Percentiles rank a stretch among this genome's conserved stretches.
These are phyloP conservation scores for Orthonevra nobilis DNA, from an alignment of 2,888 invertebrate genomes.

Conservation along the genomic window DNA sequence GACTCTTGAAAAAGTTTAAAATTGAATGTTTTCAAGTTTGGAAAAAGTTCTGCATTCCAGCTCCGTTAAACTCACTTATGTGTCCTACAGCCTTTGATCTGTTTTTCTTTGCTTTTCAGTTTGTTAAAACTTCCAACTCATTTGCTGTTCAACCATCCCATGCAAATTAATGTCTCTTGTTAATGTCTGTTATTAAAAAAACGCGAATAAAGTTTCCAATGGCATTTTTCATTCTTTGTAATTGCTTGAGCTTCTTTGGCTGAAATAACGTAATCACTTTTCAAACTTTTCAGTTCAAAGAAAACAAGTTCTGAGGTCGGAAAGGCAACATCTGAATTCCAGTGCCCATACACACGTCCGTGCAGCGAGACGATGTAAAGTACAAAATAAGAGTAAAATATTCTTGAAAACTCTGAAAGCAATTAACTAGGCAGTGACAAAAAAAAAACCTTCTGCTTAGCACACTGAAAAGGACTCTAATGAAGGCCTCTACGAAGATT, in stretches of 20 bases:
- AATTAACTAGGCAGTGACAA: conserved; percentile 41
- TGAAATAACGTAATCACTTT: conserved; percentile 52
- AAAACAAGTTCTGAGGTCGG: conserved; percentile 25
- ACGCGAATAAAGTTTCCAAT: too few species aligned
- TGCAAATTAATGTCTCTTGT: conserved; percentile 42
- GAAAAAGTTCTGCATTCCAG: too few species aligned
- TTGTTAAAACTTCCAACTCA: conserved; percentile 10
- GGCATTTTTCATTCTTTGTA: too few species aligned
- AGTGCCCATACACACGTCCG: background rate
- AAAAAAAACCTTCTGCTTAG: conserved; percentile 11
- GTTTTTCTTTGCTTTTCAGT: background rate
- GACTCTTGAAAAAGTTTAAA: too few species aligned
- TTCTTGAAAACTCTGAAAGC: conserved; percentile 18
- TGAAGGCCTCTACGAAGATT: conserved; percentile 21
- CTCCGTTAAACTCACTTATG: too few species aligned
- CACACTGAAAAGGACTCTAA: conserved; percentile 38
- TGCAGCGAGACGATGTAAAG: background rate
- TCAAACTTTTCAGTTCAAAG: conserved; percentile 53
- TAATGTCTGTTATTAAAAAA: conserved; percentile 39
- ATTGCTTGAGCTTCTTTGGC: conserved; percentile 32
- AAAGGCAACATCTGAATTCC: conserved; percentile 1
- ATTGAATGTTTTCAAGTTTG: too few species aligned
- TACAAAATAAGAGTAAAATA: background rate
- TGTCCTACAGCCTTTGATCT: conserved; percentile 9
- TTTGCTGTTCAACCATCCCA: conserved; percentile 16